phyloP scores from a whole-genome alignment of 1,140 invertebrate genomes.

The Cydia pomonella region DNA sequence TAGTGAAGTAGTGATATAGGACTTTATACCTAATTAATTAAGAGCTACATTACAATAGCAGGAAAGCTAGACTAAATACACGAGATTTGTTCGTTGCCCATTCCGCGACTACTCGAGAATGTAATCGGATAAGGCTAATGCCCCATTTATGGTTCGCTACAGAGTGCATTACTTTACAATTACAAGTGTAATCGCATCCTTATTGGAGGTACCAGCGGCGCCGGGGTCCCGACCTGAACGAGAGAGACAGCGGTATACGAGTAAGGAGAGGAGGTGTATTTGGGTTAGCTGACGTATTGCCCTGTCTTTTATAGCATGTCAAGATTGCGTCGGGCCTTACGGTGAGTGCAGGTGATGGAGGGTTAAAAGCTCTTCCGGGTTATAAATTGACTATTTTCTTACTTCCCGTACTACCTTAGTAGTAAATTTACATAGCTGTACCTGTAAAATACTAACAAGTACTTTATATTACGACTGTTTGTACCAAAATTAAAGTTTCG shows the following conservation, averaged over 20 bases:
- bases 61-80: not conserved
- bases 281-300: constrained; percentile 10
- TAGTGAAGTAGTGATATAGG: not conserved
- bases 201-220: not conserved
- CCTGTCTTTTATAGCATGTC: not conserved
- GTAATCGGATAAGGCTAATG: constrained; percentile 23
- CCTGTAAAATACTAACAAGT: constrained; percentile 1
- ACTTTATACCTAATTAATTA: not conserved
- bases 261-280: not conserved
- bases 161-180: constrained; percentile 19
- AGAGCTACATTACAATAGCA: not conserved
- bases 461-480: not conserved
- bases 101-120: not conserved
- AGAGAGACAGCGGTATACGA: not conserved
- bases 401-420: not conserved
- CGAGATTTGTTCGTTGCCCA: constrained; percentile 1
- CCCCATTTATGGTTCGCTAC: constrained; percentile 23
- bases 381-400: constrained; percentile 1
- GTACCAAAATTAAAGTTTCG: not conserved
- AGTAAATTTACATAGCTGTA: not conserved
- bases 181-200: constrained; percentile 26
- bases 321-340: not conserved
- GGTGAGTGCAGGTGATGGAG: not conserved
- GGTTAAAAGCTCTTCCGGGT: constrained; percentile 8
- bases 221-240: not conserved